Evolutionary conservation across 2,888 invertebrate genomes (phyloP).

Genomic region (Xylota sylvarum): DNA sequence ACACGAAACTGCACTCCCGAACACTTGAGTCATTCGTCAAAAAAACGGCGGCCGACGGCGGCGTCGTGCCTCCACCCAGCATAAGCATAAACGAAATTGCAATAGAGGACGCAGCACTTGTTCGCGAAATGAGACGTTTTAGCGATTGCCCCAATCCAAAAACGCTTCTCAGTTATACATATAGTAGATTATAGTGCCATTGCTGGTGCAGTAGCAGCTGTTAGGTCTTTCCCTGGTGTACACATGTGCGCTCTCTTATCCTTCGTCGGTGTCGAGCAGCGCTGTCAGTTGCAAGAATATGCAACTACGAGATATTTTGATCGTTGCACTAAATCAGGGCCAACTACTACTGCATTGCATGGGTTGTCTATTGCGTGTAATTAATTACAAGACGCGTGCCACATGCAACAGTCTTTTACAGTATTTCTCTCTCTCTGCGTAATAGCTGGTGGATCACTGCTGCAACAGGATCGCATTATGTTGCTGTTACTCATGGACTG

Average conservation of each 20-base stretch:
- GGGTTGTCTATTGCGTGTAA: constrained; percentile 80
- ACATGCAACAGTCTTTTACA: constrained; percentile 79
- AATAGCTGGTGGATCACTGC: constrained; percentile 23
- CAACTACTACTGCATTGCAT: constrained; percentile 64
- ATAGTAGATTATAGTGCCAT: constrained; percentile 21
- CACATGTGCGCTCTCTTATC: constrained; percentile 62
- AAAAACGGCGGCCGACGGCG: constrained; percentile 31
- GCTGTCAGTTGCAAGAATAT: constrained; percentile 66
- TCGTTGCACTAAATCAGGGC: constrained; percentile 76
- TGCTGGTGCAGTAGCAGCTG: constrained; percentile 59
- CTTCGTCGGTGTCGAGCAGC: constrained; percentile 56
- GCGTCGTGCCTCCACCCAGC: constrained; percentile 37
- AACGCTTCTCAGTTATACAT: constrained; percentile 65
- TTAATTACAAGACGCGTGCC: constrained; percentile 84
- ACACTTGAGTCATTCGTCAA: constrained; percentile 75
- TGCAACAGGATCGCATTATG: constrained; percentile 60
- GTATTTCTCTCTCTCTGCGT: constrained; percentile 11
- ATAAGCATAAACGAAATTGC: constrained; percentile 29
- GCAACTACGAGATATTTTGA: constrained; percentile 74
- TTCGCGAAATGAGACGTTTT: constrained; percentile 72
- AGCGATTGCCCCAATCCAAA: constrained; percentile 71
- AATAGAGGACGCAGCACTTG: constrained; percentile 53
- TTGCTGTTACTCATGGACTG: constrained; percentile 52
- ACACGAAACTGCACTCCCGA: constrained; percentile 71
- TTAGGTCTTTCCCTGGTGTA: constrained; percentile 40